A percentile compares a stretch with the other conserved stretches of the same genome.
Evolutionary conservation across 2,797 vertebrate species (phyloP).

Genomic region (Prionace glauca): DNA sequence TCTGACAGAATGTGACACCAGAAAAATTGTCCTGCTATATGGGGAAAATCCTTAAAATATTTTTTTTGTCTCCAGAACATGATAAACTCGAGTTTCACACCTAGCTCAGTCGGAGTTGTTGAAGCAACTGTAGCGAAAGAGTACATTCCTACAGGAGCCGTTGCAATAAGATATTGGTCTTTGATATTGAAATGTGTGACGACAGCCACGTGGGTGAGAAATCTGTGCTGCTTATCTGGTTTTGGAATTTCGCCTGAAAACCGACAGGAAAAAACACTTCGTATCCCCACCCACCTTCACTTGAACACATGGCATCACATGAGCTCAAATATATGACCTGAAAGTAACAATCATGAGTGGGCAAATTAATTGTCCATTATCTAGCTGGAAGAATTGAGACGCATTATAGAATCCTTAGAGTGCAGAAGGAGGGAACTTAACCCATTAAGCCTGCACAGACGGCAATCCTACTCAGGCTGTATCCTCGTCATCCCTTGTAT

Average conservation of each 20-base stretch:
- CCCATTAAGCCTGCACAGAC: too few species aligned
- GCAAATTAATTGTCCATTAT: neutral
- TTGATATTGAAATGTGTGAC: neutral
- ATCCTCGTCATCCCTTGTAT: too few species aligned
- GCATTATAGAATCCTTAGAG: neutral
- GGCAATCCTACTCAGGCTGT: too few species aligned
- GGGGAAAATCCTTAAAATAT: neutral
- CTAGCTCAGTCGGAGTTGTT: too few species aligned
- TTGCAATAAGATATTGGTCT: neutral
- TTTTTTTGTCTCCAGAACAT: neutral
- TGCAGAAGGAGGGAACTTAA: too few species aligned
- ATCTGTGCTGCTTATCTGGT: neutral
- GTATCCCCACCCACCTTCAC: neutral
- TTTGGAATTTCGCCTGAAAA: neutral
- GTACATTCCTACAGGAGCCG: neutral
- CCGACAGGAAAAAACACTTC: neutral
- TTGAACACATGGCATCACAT: neutral
- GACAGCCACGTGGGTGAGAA: neutral
- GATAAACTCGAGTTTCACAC: neutral
- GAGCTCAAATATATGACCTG: neutral
- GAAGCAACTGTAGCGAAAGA: neutral
- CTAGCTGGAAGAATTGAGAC: neutral
- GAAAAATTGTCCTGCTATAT: neutral
- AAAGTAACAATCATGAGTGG: neutral
- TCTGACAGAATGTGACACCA: conserved; percentile 12